These are phyloP conservation scores for Silvanus unidentatus DNA, from an alignment of 2,888 invertebrate genomes.

Conservation along the genomic window DNA sequence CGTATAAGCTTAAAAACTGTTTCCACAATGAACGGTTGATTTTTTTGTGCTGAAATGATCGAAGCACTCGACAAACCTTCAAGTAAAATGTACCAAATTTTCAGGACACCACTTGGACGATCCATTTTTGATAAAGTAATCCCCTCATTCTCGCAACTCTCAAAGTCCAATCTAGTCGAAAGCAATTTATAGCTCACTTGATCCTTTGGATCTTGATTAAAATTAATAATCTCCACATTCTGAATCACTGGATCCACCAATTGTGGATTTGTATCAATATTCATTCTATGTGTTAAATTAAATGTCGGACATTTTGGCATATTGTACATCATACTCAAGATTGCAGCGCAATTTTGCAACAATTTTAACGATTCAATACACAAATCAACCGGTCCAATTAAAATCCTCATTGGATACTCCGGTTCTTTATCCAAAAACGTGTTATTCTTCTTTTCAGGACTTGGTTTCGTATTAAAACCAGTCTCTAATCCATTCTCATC, in stretches of 20 bases:
- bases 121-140: constrained; percentile 62
- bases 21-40: constrained; percentile 82
- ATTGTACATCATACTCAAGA: constrained; percentile 85
- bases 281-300: constrained; percentile 79
- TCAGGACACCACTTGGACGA: constrained; percentile 74
- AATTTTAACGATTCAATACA: constrained; percentile 78
- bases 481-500: constrained; percentile 23
- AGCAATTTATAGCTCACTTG: constrained; percentile 61
- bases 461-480: constrained; percentile 29
- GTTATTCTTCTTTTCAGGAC: constrained; percentile 21
- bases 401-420: constrained; percentile 33
- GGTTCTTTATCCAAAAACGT: constrained; percentile 33
- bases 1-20: constrained; percentile 78
- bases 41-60: constrained; percentile 68
- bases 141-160: constrained; percentile 47
- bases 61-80: constrained; percentile 80
- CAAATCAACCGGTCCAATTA: constrained; percentile 50
- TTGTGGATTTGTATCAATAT: constrained; percentile 69
- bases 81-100: constrained; percentile 84
- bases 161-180: constrained; percentile 48
- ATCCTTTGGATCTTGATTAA: constrained; percentile 59
- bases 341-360: constrained; percentile 78
- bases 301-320: constrained; percentile 94
- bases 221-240: constrained; percentile 51
- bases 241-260: constrained; percentile 83